A percentile compares a stretch with the other conserved stretches of the same genome.
phyloP scores from a whole-genome alignment of 2,113 vertebrate genomes.

The Megaceryle maxima region DNA sequence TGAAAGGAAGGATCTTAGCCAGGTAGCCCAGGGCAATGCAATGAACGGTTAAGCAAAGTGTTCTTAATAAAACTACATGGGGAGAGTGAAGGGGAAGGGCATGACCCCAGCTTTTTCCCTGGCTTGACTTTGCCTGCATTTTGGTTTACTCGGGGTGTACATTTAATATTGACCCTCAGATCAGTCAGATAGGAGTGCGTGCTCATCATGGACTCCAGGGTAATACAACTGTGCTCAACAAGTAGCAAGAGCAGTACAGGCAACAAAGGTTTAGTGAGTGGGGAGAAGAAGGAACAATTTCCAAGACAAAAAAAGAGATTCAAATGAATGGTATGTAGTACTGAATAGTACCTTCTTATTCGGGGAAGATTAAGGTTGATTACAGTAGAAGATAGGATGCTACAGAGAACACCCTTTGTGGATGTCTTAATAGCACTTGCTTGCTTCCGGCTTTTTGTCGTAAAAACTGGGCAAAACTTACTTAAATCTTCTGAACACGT shows the following conservation, averaged over 20 bases:
- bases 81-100: neutral
- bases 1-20: neutral
- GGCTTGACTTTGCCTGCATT: neutral
- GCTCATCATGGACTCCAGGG: neutral
- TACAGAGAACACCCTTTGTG: neutral
- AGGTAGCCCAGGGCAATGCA: neutral
- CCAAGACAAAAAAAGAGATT: neutral
- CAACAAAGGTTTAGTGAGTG: neutral
- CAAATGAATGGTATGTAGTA: neutral
- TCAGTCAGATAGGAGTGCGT: neutral
- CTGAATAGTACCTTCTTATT: neutral
- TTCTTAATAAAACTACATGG: neutral
- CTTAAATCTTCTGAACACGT: rapidly evolving
- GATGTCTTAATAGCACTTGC: neutral
- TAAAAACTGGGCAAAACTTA: neutral
- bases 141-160: neutral
- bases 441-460: neutral
- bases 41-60: neutral
- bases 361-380: neutral
- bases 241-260: neutral
- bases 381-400: neutral
- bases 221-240: neutral
- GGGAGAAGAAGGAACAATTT: neutral
- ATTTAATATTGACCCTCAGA: neutral
- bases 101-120: neutral